Evolutionary conservation across 2,113 vertebrate genomes (phyloP).

Genomic region (Anolis sagrei): DNA sequence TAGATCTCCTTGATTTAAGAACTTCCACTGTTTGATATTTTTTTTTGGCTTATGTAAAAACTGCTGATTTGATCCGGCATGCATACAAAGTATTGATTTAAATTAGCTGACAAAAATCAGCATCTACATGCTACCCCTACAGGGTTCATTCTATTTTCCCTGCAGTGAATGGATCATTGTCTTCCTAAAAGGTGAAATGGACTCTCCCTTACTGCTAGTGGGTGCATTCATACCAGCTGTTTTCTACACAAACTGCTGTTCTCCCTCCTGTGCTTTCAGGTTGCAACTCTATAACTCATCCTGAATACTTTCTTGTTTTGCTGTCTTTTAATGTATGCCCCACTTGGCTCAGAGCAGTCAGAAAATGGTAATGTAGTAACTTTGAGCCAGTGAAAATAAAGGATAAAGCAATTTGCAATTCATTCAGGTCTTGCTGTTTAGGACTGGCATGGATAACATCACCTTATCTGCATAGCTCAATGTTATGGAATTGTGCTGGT

Average conservation of each 20-base stretch:
- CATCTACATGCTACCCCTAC: neutral
- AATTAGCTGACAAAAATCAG: conserved; percentile 21
- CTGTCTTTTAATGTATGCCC: neutral
- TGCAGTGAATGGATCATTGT: neutral
- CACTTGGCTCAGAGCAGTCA: neutral
- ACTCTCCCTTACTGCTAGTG: neutral
- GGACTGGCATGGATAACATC: neutral
- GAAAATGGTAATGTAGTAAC: neutral
- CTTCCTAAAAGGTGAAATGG: neutral
- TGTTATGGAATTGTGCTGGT: no score
- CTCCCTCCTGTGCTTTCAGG: neutral
- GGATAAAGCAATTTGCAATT: neutral
- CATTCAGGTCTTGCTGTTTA: neutral
- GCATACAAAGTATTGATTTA: conserved; percentile 36
- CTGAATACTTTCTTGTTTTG: neutral
- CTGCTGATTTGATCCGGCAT: conserved; percentile 36
- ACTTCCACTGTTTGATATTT: conserved; percentile 42
- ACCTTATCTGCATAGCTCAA: no score
- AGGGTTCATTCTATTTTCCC: conserved; percentile 1
- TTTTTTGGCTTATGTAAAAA: conserved; percentile 42
- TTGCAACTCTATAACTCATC: neutral
- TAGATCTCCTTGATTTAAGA: conserved; percentile 7
- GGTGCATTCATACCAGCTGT: neutral
- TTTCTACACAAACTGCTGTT: neutral
- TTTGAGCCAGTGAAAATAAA: neutral